phyloP scores from a whole-genome alignment of 53 echinoderm and acorn worm species.

The Antedon mediterranea region DNA sequence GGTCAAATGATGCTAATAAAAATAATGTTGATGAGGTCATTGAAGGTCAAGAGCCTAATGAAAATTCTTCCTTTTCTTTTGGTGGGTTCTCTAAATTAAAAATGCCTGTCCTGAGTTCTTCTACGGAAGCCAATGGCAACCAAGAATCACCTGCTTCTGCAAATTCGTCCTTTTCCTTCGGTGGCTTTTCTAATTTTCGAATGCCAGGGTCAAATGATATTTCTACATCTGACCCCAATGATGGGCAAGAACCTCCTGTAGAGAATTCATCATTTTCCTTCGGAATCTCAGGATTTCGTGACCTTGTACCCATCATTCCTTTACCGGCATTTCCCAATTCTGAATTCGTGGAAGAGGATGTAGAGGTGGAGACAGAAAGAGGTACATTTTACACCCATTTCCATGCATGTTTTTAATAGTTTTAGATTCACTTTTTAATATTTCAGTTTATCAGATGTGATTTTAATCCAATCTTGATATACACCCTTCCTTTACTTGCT shows the following conservation, averaged over 20 bases:
- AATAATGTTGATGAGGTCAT: not conserved
- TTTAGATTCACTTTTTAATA: not conserved
- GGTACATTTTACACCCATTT: not conserved
- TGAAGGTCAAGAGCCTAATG: not conserved
- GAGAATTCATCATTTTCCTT: not conserved
- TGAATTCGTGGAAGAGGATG: not conserved
- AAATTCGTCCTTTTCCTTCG: not conserved
- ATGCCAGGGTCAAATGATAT: not conserved
- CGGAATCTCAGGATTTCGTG: not conserved
- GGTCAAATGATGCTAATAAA: not conserved
- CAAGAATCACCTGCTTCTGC: not conserved
- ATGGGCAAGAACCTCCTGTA: not conserved
- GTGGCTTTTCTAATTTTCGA: not conserved
- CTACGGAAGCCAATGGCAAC: no score
- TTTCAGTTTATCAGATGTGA: not conserved
- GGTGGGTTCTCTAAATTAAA: no score
- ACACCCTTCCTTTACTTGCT: no score
- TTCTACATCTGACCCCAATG: not conserved
- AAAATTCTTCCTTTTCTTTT: no score
- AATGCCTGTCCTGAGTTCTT: no score
- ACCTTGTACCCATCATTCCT: not conserved
- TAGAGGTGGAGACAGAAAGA: not conserved
- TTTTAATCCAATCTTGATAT: not conserved
- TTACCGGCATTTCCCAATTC: not conserved
- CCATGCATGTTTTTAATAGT: not conserved